Base-by-base conservation (phyloP, 2,797 vertebrate genomes). In the Phylloscopus collybita region DNA sequence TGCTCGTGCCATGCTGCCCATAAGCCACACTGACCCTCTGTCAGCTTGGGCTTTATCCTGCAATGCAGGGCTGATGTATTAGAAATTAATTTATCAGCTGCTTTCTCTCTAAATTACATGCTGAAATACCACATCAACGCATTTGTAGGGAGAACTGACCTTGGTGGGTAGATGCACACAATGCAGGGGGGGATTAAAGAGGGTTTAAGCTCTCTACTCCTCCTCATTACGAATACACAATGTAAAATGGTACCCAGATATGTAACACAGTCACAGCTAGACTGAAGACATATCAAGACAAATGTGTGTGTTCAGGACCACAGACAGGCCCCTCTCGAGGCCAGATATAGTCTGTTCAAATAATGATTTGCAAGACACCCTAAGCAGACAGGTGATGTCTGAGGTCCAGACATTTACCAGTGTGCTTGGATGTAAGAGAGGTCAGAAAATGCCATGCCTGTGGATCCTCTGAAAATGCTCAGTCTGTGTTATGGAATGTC, bases 31-130 rank as follows among this genome's bases (percentile, higher is more conserved):
- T 69, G 54, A 21, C 17, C 17, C 16, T 64, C 47, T 3, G 1
- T 32, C 30, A 69, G 25, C 38, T 50, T 65, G 64, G 10, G 61
- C 36, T 71, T 47, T 69, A 69, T 72, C 18, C 29, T 79, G 32
- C 5, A 5, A 18, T 10, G 16, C 1, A 1, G 51, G 57, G 36
- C 16, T 81, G 36, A 53, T 3, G 2, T 32, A 57, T 74, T 71
- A 73, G 40, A 83, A 93, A 90, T 62, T 70, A 73, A 71, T 67
- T 92, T 75, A 70, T 91, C 47, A 57, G 5, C 53, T 93, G 21
- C 30, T 70, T 13, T 91, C 21, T 82, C 57, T 87, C 17, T n/a
- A 89, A 80, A 73, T 62, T 36, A 44, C 26, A 11, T 32, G 40
- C 16, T 95, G 80, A 86, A 86, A 59, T 49, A 86, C 38, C 13